Percentiles rank a stretch among this genome's conserved stretches.
These are phyloP conservation scores for Dichetophora obliterata DNA, from an alignment of 2,888 invertebrate genomes.

Conservation along the genomic window DNA sequence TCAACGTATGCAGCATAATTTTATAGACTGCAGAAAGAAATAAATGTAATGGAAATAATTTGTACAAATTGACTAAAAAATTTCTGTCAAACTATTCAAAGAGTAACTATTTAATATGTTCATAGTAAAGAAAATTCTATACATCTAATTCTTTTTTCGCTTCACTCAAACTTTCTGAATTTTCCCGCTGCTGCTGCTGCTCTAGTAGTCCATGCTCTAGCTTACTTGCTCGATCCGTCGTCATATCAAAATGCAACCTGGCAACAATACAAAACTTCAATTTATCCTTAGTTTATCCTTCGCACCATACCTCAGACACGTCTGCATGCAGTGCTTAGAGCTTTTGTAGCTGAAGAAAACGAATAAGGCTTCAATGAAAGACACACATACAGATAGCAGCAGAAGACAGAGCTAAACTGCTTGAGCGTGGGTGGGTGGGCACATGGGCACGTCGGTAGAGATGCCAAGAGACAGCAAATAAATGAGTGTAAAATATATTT, in stretches of 20 bases:
- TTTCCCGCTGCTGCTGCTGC: too few relatives aligned
- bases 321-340: neutral
- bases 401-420: neutral
- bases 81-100: neutral
- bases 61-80: constrained; percentile 42
- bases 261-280: constrained; percentile 26
- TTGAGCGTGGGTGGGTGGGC: neutral
- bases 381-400: neutral
- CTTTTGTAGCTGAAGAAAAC: neutral
- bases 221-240: too few relatives aligned
- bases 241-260: constrained; percentile 14
- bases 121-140: neutral
- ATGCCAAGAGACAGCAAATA: constrained; percentile 9
- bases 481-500: constrained; percentile 33
- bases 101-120: neutral
- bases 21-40: constrained; percentile 5
- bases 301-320: too few relatives aligned
- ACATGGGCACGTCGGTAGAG: neutral
- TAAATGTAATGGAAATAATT: constrained; percentile 44
- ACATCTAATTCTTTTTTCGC: too few relatives aligned
- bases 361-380: constrained; percentile 18
- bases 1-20: neutral
- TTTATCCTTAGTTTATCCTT: constrained; percentile 4
- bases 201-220: too few relatives aligned
- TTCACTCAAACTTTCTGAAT: too few relatives aligned